Evolutionary conservation across 2,113 vertebrate species (phyloP).

Genomic region (Sterna hirundo): DNA sequence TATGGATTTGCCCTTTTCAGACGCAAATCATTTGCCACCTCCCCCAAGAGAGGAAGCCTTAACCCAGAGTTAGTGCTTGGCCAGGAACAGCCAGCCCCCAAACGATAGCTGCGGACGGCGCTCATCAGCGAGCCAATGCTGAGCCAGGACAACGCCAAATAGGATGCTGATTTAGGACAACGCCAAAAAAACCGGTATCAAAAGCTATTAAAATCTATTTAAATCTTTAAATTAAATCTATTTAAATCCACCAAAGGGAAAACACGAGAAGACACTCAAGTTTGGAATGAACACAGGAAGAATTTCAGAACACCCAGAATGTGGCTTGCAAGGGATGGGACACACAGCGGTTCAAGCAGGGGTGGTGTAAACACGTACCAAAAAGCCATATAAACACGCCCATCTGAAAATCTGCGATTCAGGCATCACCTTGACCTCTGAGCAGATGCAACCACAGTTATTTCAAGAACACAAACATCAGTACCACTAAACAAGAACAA

Average conservation of each 20-base stretch:
- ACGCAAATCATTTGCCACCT: neutral
- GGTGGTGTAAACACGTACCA: neutral
- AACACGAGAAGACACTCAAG: neutral
- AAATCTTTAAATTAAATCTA: no score
- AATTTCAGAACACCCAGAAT: neutral
- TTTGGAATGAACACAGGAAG: neutral
- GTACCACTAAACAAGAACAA: neutral
- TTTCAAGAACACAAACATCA: neutral
- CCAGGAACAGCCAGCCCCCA: neutral
- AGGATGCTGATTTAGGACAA: neutral
- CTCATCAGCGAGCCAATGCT: neutral
- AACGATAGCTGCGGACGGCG: neutral
- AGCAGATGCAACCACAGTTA: neutral
- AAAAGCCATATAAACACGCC: neutral
- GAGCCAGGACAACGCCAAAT: neutral
- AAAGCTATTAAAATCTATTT: neutral
- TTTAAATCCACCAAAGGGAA: neutral
- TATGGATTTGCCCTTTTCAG: neutral
- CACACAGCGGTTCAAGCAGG: neutral
- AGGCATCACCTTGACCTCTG: neutral
- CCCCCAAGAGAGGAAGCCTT: neutral
- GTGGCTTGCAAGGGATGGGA: neutral
- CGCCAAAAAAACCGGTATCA: no score
- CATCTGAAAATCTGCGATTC: neutral
- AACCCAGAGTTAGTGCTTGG: neutral